Evolutionary conservation across 2,888 invertebrate species (phyloP), one percentile per base, ranked within the genome.

Genomic region (Stictocephala bisonia): DNA sequence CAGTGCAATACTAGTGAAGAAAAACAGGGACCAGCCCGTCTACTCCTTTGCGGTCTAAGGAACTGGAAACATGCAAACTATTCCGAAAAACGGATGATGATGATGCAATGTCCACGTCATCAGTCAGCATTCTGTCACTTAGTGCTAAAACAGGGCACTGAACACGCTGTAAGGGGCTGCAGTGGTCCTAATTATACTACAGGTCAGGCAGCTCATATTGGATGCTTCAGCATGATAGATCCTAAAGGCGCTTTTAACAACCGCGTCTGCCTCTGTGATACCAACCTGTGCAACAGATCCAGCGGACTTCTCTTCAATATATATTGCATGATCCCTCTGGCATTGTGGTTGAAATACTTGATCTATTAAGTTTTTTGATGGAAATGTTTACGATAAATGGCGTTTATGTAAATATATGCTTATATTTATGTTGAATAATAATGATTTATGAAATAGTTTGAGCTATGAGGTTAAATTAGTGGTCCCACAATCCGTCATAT

Each of bases 261-360:
- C n/a, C 18, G 31, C 0, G 44, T 72, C 29, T 75, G 75, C 31
- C 31, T 72, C 0, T 75, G 75, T 40, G 53, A 70, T 29, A 66
- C 29, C 9, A 56, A 48, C 27, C 72, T 75, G n/a, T 75, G 75
- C 71, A 75, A 75, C 58, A 9, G 6, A 11, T n/a, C n/a, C n/a
- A n/a, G n/a, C n/a, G n/a, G n/a, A n/a, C n/a, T n/a, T n/a, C n/a
- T n/a, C n/a, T n/a, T n/a, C n/a, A n/a, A n/a, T n/a, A n/a, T n/a
- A n/a, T n/a, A n/a, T n/a, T n/a, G n/a, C n/a, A n/a, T n/a, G n/a
- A n/a, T n/a, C n/a, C n/a, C n/a, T n/a, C n/a, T n/a, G n/a, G n/a
- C n/a, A n/a, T n/a, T n/a, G n/a, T n/a, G n/a, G n/a, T n/a, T n/a
- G n/a, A n/a, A n/a, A n/a, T n/a, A n/a, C n/a, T n/a, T n/a, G n/a